phyloP scores from a whole-genome alignment of 2,888 invertebrate species.

The Sphecodes monilicornis region DNA sequence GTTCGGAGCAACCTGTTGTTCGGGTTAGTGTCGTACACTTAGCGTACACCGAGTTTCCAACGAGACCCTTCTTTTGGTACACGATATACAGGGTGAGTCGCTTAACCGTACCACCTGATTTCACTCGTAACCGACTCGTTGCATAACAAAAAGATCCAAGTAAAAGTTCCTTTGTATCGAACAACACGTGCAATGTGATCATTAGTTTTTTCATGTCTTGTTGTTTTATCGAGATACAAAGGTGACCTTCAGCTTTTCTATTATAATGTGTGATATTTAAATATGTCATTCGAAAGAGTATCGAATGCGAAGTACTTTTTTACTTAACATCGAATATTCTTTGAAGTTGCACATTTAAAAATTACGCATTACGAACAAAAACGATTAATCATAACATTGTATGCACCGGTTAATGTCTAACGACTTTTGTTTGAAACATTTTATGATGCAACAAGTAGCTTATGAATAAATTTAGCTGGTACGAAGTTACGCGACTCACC shows the following conservation, averaged over 20 bases:
- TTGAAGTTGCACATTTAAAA: background rate
- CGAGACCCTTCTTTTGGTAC: conserved; percentile 21
- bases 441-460: background rate
- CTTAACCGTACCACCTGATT: background rate
- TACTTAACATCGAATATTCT: too few relatives aligned
- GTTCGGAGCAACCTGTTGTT: conserved; percentile 8
- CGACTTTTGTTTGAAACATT: background rate
- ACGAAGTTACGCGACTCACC: background rate
- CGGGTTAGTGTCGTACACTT: conserved; percentile 8
- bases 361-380: background rate
- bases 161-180: background rate
- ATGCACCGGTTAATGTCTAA: background rate
- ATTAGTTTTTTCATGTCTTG: background rate
- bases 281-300: too few relatives aligned
- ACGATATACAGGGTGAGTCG: background rate
- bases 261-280: background rate
- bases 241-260: background rate
- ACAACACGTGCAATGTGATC: background rate
- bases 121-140: background rate
- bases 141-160: background rate
- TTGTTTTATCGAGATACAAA: background rate
- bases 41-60: conserved; percentile 28
- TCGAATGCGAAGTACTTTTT: too few relatives aligned
- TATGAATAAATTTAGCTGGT: background rate
- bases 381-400: background rate